phyloP scores from a whole-genome alignment of 2,113 vertebrate species.

The Aramus guarauna region DNA sequence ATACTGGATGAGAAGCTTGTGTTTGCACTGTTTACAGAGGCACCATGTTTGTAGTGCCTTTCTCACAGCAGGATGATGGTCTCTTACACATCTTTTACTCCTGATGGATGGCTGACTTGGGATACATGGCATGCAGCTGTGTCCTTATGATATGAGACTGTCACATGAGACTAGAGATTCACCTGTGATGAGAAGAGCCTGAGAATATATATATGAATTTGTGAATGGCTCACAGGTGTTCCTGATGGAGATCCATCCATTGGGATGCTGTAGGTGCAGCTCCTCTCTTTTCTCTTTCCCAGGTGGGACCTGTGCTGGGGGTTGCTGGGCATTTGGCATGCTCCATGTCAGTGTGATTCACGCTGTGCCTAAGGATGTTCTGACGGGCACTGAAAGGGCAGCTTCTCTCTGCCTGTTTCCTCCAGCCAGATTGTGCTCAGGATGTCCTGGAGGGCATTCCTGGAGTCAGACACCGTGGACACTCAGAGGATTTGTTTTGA shows the following conservation, averaged over 20 bases:
- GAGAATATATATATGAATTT: neutral
- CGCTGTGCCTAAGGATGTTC: neutral
- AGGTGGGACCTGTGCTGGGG: neutral
- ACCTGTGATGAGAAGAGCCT: neutral
- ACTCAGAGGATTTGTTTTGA: neutral
- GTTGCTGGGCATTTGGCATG: neutral
- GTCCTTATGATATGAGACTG: accelerated
- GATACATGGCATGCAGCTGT: neutral
- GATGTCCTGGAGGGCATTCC: neutral
- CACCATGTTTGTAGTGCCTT: neutral
- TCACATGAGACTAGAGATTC: neutral
- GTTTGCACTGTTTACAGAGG: neutral
- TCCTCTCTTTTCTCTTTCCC: neutral
- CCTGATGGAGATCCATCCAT: neutral
- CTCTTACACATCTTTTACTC: neutral
- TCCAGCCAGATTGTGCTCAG: neutral
- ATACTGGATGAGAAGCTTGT: neutral
- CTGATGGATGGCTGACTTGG: neutral
- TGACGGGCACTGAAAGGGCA: neutral
- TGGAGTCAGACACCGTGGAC: neutral
- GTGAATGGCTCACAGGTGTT: neutral
- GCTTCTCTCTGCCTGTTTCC: neutral
- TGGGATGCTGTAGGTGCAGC: neutral
- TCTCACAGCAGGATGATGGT: neutral
- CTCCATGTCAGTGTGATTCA: neutral